Base-by-base conservation (phyloP, 2,113 vertebrate species). In the Gadus macrocephalus region DNA sequence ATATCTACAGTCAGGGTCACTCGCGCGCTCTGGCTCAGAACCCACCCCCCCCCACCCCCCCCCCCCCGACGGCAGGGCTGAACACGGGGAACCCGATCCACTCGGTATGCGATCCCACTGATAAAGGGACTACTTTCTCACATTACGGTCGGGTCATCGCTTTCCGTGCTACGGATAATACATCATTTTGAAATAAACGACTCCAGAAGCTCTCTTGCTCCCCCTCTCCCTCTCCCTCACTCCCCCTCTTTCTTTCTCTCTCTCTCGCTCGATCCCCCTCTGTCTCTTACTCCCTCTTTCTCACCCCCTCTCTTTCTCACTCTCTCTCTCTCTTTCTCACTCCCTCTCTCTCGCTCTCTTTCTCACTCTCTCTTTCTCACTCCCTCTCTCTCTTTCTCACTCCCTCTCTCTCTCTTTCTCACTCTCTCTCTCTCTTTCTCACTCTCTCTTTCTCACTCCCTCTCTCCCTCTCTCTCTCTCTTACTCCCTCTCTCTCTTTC, bases 1-100 rank as follows among this genome's bases (percentile, higher is more conserved):
- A 90, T 89, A 90, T 89, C 87, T 87, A 81, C 82, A 78, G 85
- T 86, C 79, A 80, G 66, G 76, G 77, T 87, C 80, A 80, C 85
- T 80, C 72, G 55, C 81, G 67, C 81, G 70, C 76, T 77, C 72
- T 72, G 82, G 77, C 80, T 74, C 79, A 73, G 42, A 15, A 61
- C 66, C 31, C 75, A 9, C 66, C 67, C 75, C 19, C 68, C 66
- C 67, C 75, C 19, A 61, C 66, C 31, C 75, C 15, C 15, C 16
- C 61, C 81, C 68, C 68, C 66, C 67, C 75, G n/a, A 73, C 65
- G 27, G 49, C 49, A 65, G 38, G 65, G 66, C 78, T 62, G 22
- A 17, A 49, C 67, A 74, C 66, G 75, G 83, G 82, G 70, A 79
- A 78, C 67, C 70, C 62, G 80, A 84, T 86, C 76, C 76, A 78